Conservation (phyloP, 2,888 invertebrate genomes). For the Rhingia rostrata region DNA sequence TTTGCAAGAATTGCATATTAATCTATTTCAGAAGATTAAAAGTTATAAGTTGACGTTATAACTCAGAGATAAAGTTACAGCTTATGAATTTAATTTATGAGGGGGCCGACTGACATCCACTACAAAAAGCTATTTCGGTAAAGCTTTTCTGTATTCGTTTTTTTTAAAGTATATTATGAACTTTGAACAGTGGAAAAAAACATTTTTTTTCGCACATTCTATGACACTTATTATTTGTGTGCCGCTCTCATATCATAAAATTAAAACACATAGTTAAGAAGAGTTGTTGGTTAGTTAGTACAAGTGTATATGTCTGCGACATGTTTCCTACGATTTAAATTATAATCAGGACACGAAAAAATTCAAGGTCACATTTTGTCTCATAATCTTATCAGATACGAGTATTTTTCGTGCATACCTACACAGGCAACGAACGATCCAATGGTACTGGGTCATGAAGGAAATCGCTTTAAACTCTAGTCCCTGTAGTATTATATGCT, state of each 20-base stretch:
- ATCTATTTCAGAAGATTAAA: neutral
- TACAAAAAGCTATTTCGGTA: conserved; percentile 1
- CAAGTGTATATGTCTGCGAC: neutral
- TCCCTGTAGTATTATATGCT: too few relatives aligned
- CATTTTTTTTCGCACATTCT: conserved; percentile 40
- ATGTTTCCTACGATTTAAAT: conserved; percentile 42
- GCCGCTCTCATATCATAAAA: neutral
- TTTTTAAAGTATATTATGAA: neutral
- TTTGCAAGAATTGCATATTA: conserved; percentile 8
- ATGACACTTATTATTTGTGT: conserved; percentile 42
- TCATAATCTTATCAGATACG: conserved; percentile 45
- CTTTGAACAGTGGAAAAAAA: neutral
- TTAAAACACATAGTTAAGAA: too few relatives aligned
- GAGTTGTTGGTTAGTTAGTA: conserved; percentile 5
- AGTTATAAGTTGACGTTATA: conserved; percentile 36
- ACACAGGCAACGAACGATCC: conserved; percentile 10
- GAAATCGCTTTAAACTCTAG: conserved; percentile 8
- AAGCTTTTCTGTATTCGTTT: neutral
- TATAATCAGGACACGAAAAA: conserved; percentile 55
- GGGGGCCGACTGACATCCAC: conserved; percentile 7
- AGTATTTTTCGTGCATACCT: conserved; percentile 17
- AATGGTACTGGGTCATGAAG: conserved; percentile 6
- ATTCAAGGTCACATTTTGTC: conserved; percentile 47
- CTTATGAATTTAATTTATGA: conserved; percentile 19
- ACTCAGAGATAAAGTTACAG: conserved; percentile 22